Base-by-base conservation (phyloP, 2,113 vertebrate genomes). In the Hemicordylus capensis region DNA sequence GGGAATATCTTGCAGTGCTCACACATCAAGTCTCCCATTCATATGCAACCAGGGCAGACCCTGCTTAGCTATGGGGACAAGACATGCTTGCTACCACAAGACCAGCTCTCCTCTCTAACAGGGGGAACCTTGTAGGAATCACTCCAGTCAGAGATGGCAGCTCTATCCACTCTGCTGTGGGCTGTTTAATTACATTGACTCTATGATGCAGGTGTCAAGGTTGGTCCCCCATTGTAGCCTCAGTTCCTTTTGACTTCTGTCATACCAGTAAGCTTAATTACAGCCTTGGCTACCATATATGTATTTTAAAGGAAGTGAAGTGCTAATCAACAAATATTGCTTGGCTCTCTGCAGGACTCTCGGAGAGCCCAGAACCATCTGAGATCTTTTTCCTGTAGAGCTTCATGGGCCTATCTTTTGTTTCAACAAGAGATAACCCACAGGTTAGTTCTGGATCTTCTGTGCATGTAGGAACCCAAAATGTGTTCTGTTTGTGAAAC, bases 321-420 rank as follows among this genome's bases (percentile, higher is more conserved):
- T 76, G 84, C 79, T 91, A 94, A 94, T 0, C 80, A 93, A 88
- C 91, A 85, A 89, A 87, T 76, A 67, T 90, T 91, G 72, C 78
- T 77, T 87, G 56, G 89, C 73, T 72, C 80, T 89, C 85, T 81
- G 84, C 86, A 78, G 66, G 72, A 79, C 86, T 91, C 83, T 91
- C 89, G 94, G 85, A 86, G 3, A 90, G 83, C 87, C 89, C 86
- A 88, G 88, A 87, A 73, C 59, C 91, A 89, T 90, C 84, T 87
- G 87, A 83, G 85, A 86, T 75, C 76, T 73, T 88, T 88, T 93
- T 87, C 88, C 75, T 17, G 79, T 88, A 77, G 0, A 1, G n/a
- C 67, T 89, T 86, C 76, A 87, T 54, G 89, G 83, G 80, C 72
- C 61, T 82, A 77, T 84, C 92, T 91, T 91, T 83, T 77, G 61